phyloP scores from a whole-genome alignment of 2,797 vertebrate genomes.

The Adrianichthys oophorus region DNA sequence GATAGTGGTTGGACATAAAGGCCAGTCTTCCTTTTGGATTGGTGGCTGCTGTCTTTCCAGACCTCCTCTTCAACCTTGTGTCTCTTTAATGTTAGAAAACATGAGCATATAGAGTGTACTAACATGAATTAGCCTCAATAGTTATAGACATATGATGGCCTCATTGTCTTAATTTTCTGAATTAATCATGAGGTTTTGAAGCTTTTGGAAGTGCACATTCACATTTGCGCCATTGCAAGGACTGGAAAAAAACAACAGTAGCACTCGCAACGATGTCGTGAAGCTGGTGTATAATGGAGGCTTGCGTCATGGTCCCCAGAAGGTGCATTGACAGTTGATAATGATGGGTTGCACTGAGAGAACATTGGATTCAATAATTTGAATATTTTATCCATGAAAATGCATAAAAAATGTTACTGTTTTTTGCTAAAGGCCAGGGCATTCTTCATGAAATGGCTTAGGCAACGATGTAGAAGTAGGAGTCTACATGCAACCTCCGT shows the following conservation, averaged over 20 bases:
- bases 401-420: background rate
- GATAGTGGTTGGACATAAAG: no score
- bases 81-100: no score
- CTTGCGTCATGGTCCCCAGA: background rate
- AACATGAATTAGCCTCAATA: no score
- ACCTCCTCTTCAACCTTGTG: no score
- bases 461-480: no score
- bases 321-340: background rate
- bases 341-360: background rate
- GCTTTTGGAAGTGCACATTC: background rate
- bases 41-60: no score
- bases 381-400: no score
- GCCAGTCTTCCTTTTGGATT: no score
- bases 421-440: background rate
- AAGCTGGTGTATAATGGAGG: background rate
- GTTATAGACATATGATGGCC: background rate
- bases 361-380: no score
- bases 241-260: background rate
- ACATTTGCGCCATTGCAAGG: background rate
- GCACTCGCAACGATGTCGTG: background rate
- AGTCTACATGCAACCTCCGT: no score
- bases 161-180: background rate
- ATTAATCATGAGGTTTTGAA: background rate
- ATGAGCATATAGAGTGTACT: no score
- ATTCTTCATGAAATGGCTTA: background rate